Evolutionary conservation across 2,888 invertebrate species (phyloP), one percentile per base, ranked within the genome.

Genomic region (Papilio elwesi): DNA sequence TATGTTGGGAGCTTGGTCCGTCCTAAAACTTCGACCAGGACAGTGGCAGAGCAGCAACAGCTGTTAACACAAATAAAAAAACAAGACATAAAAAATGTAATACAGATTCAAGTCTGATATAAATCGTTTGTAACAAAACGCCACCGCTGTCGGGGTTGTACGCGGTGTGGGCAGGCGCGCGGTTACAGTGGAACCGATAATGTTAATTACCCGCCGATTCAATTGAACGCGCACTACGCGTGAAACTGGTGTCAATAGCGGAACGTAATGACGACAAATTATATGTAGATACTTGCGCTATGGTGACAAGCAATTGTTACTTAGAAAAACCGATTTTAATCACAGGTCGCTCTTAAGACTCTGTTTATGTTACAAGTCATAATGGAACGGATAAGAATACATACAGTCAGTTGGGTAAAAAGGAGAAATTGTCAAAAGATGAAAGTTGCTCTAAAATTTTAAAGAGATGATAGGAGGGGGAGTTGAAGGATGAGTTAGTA

Each of bases 141-240:
- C 38, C 13, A 38, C 26, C 9, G 51, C 49, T 16, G 69, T 26
- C 26, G 26, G 26, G 26, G 26, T 4, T 26, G 26, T 26, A 26
- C 13, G n/a, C 53, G 69, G 57, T 38, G 59, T 52, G 48, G 53
- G 71, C 49, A 16, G n/a, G 62, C 63, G 70, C 47, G 64, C 53
- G 72, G 73, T 65, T 49, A 49, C 65, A 65, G 65, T 69, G 63
- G 55, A 38, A 57, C 68, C 63, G 48, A 64, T 73, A 57, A 73
- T 69, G 73, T 55, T 73, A 73, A 73, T 69, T 73, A 73, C 65
- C 12, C 47, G 47, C 49, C 73, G 65, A 69, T 73, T 15, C 59
- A 69, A 73, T 73, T 73, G 69, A 65, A 73, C 57, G 73, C 47
- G n/a, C 62, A 63, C 68, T 65, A 59, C n/a, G 73, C 65, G 69